Base-by-base conservation (phyloP, 2,797 vertebrate species). In the Enteromius treurensis region DNA sequence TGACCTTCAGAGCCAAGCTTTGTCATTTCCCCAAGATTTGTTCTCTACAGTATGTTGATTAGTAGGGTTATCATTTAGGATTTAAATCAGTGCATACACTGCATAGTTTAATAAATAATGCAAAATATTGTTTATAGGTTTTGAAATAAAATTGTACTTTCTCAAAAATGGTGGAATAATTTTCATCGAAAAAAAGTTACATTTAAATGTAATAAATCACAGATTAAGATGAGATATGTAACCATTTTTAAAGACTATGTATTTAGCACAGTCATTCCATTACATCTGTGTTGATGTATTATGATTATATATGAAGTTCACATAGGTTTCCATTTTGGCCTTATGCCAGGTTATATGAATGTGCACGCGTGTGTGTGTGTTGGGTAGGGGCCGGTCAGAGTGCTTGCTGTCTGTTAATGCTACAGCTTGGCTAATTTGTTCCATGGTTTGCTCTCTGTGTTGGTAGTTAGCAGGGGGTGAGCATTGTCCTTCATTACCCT, bases 391-490 rank as follows among this genome's bases (percentile, higher is more conserved):
- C 26, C 47, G 47, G 73, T 88, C 51, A 74, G 45, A 14, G 53
- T 58, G 55, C 78, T 76, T 81, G 64, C 78, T 71, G 78, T 85
- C 81, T 87, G 83, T 85, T 85, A 86, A 77, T 78, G 40, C 62
- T 80, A 58, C 87, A 87, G 73, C 83, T 87, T 86, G 81, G 74
- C 77, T 86, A 88, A 92, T 92, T 90, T 90, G 91, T 90, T 62
- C 77, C 76, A 81, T 79, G 79, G 74, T 83, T 84, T 47, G 76
- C 82, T 88, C 79, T 82, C 81, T 84, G 81, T 86, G 88, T 86
- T 62, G 40, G 32, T 77, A 80, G 60, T 7, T 77, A 84, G 85
- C 87, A 86, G 87, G 65, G 84, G 88, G 86, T 88, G 82, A 85
- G 79, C 71, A 40, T 62, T 80, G 87, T 86, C 82, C 83, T 90